Base-by-base conservation (phyloP, 2,888 invertebrate genomes). In the Anthoptus insignis region DNA sequence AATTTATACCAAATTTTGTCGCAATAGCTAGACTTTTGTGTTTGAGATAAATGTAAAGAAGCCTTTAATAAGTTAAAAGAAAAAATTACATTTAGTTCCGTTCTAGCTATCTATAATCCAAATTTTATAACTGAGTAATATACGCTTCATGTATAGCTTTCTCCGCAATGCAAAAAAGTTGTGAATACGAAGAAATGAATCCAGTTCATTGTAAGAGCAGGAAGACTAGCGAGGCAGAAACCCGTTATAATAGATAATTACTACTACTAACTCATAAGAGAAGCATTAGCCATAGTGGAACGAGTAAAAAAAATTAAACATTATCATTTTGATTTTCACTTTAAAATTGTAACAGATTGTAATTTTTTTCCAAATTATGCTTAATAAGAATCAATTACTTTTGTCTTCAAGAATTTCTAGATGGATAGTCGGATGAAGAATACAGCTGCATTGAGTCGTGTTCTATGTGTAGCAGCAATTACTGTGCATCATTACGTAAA, bases 61-160 rank as follows among this genome's bases (percentile, higher is more conserved):
- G 49, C 34, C 16, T 63, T 63, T 47, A 47, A 49, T 9, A 22
- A 13, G 24, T 32, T 66, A 5, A 59, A 63, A 27, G 45, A 32
- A 19, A 65, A 37, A 21, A 47, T 59, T 19, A 13, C 19, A 5
- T 11, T 24, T 37, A 19, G 37, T n/a, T 52, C 49, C 4, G 54
- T 61, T 11, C 29, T 63, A 24, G 47, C 45, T 29, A 59, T 59
- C 47, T 60, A 22, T 13, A 66, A 14, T 32, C 32, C 32, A 32
- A 32, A 32, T 32, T 72, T 73, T 54, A 27, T 54, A 1, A 73
- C 72, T 3, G 72, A 73, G 37, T 1, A 72, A n/a, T 70, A 73
- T 27, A 72, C 73, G 65, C 68, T 24, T 54, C 64, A 24, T 47
- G 14, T 11, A 45, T 59, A 16, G 69, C 64, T 0, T 29, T 49